Conservation (phyloP, 2,888 invertebrate species). For the Dryobotodes eremita region DNA sequence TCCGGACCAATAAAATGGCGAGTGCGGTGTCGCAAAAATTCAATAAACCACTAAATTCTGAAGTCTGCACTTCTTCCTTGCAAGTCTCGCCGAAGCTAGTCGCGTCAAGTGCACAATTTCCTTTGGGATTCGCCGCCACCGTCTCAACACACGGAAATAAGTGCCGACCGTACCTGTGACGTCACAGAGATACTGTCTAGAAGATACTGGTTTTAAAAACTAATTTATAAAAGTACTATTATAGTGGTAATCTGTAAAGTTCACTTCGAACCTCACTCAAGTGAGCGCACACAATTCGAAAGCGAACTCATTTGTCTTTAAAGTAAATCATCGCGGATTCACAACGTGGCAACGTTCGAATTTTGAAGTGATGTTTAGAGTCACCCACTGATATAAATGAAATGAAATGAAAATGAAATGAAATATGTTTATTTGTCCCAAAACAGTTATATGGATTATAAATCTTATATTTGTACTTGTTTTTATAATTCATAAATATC, state of each 20-base stretch:
- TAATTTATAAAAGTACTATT: neutral
- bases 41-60: conserved; percentile 16
- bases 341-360: neutral
- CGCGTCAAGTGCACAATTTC: conserved; percentile 59
- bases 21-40: conserved; percentile 16
- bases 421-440: too few relatives aligned
- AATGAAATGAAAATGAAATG: too few relatives aligned
- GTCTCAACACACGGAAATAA: conserved; percentile 55
- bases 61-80: neutral
- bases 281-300: neutral
- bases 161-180: conserved; percentile 21
- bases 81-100: conserved; percentile 4
- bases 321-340: neutral
- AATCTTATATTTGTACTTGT: too few relatives aligned
- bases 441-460: too few relatives aligned
- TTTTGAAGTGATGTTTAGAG: neutral
- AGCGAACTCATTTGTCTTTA: neutral
- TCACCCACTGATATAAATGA: too few relatives aligned
- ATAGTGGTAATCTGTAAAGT: too few relatives aligned
- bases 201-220: neutral
- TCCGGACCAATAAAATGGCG: neutral
- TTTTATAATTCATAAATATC: too few relatives aligned
- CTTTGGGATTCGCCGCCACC: conserved; percentile 33
- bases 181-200: neutral
- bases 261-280: neutral